These are phyloP conservation scores for Pseudomugil gertrudae DNA, from an alignment of 2,797 vertebrate genomes.

Conservation along the genomic window DNA sequence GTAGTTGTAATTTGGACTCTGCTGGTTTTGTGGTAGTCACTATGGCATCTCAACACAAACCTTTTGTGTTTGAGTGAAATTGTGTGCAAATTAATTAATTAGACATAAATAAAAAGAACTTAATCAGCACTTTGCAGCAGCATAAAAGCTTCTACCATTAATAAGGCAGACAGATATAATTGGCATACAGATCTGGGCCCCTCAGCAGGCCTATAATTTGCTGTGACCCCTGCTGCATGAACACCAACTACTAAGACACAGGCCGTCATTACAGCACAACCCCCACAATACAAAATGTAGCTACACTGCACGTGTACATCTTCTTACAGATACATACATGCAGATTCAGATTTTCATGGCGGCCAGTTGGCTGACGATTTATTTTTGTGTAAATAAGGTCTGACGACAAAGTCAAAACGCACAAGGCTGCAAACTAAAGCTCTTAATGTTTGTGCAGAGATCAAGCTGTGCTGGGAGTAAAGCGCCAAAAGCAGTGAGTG, in stretches of 20 bases:
- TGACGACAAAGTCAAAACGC: conserved; percentile 53
- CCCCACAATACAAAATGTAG: conserved; percentile 55
- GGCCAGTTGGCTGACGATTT: conserved; percentile 49
- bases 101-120: conserved; percentile 53
- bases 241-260: conserved; percentile 55
- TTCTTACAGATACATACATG: conserved; percentile 25
- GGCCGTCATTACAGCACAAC: conserved; percentile 67
- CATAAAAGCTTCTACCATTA: conserved; percentile 48
- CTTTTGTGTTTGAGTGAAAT: conserved; percentile 20
- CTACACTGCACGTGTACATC: conserved; percentile 20
- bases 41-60: conserved; percentile 8
- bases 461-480: conserved; percentile 62
- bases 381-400: conserved; percentile 64
- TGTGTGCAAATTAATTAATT: conserved; percentile 48
- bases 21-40: background rate
- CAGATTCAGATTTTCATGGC: conserved; percentile 21
- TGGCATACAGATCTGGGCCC: conserved; percentile 52
- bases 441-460: conserved; percentile 64
- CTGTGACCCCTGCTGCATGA: conserved; percentile 58
- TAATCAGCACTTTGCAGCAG: conserved; percentile 61
- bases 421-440: conserved; percentile 57
- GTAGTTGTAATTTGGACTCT: conserved; percentile 1
- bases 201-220: conserved; percentile 68
- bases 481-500: conserved; percentile 69
- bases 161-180: conserved; percentile 65